Evolutionary conservation across 1,140 invertebrate genomes (phyloP).

Genomic region (Cheumatopsyche charites): DNA sequence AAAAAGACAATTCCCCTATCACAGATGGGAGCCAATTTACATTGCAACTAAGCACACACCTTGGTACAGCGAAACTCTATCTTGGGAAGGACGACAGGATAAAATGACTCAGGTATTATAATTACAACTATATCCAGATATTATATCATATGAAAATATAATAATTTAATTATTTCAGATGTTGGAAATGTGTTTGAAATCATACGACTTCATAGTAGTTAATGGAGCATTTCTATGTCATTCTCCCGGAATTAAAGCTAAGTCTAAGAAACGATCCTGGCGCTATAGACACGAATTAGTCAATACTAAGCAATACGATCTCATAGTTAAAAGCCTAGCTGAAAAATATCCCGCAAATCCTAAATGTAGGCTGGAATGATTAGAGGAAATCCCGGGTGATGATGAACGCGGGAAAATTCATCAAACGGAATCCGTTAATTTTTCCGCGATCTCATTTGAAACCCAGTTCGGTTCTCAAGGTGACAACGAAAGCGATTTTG

Average conservation of each 20-base stretch:
- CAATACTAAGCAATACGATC: constrained; percentile 69
- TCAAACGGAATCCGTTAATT: too few relatives aligned
- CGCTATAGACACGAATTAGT: constrained; percentile 62
- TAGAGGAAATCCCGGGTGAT: neutral
- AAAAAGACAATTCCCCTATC: constrained; percentile 72
- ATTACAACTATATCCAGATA: constrained; percentile 23
- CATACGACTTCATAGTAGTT: constrained; percentile 76
- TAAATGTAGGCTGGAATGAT: constrained; percentile 62
- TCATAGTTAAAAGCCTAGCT: constrained; percentile 64
- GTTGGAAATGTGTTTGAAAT: constrained; percentile 79
- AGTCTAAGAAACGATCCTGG: constrained; percentile 53
- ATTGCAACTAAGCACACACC: constrained; percentile 81
- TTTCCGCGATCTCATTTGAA: too few relatives aligned
- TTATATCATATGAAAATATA: constrained; percentile 23
- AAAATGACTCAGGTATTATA: constrained; percentile 81
- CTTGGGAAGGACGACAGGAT: constrained; percentile 83
- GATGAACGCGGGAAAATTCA: too few relatives aligned
- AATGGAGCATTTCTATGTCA: constrained; percentile 82
- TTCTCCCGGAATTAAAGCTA: constrained; percentile 65
- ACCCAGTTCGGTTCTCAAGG: too few relatives aligned
- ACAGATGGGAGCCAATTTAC: constrained; percentile 83
- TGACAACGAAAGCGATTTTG: too few relatives aligned
- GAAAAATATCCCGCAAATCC: constrained; percentile 65
- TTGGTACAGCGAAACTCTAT: constrained; percentile 78
- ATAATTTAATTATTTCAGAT: constrained; percentile 63